A percentile compares a stretch with the other conserved stretches of the same genome.
Evolutionary conservation across 2,797 vertebrate species (phyloP).

Genomic region (Zalophus californianus): DNA sequence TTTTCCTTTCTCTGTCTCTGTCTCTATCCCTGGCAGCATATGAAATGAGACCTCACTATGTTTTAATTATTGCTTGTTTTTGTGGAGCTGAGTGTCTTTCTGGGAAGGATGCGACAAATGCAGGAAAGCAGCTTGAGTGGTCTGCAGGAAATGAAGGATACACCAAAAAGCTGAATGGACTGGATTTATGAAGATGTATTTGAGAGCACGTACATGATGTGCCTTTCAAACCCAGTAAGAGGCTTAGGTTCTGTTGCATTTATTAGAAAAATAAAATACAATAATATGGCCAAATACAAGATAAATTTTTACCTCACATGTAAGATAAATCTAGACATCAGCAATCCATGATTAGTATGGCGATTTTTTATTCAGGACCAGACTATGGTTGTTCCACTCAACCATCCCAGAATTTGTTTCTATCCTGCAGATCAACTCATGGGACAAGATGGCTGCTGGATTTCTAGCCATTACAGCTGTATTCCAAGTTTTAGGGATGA

Average conservation of each 20-base stretch:
- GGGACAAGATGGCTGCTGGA: not conserved
- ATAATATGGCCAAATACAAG: not conserved
- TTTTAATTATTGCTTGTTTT: not conserved
- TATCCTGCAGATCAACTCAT: not conserved
- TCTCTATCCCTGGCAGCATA: not conserved
- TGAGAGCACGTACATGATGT: not conserved
- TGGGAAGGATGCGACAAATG: not conserved
- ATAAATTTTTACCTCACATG: not conserved
- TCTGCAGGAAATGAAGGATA: not conserved
- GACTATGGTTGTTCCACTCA: not conserved
- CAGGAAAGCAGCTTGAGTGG: fast-evolving
- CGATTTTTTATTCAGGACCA: not conserved
- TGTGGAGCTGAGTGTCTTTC: not conserved
- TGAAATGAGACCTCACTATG: not conserved
- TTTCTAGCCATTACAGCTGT: not conserved
- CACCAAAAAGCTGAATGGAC: fast-evolving
- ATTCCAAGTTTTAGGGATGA: not conserved
- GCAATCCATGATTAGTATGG: not conserved
- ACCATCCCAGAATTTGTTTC: not conserved
- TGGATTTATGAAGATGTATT: not conserved
- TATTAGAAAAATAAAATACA: not conserved
- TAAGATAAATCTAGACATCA: not conserved
- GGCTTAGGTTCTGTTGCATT: not conserved
- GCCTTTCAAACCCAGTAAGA: not conserved
- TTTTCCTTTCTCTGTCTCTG: not conserved